Base-by-base conservation (phyloP, 2,113 vertebrate genomes). In the Pseudorhombus dupliciocellatus region DNA sequence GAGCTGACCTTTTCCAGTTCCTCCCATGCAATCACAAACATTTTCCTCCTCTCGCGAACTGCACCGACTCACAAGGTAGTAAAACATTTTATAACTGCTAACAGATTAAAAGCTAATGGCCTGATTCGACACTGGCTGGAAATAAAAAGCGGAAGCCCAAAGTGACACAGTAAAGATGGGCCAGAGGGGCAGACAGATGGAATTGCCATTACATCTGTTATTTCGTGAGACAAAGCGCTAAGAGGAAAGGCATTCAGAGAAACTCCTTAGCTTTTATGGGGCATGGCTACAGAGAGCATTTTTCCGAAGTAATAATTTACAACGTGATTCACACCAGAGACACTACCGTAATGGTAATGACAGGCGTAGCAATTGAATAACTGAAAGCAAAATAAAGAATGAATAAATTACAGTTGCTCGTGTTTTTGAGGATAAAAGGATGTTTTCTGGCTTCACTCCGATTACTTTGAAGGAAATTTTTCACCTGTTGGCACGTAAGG, bases 401-500 rank as follows among this genome's bases (percentile, higher is more conserved):
- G 7, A 24, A 52, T 3, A 15, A 14, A 54, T 61, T 58, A 42
- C 12, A 46, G 24, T 30, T 26, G n/a, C 58, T 58, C 7, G 0
- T 65, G 31, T 9, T 73, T 18, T 50, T 21, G 46, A 50, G 7
- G 2, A 50, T 50, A n/a, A 50, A 48, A 48, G 18, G n/a, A 7
- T 34, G 20, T 52, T 53, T 40, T 1, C 15, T n/a, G n/a, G 26
- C 7, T 5, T 28, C 26, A 28, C 26, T 28, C 5, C 5, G 2
- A n/a, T 11, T 24, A 0, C 7, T 16, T 8, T 58, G 21, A 59
- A 11, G 37, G 28, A 52, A 14, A 57, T 67, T 24, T 24, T 73
- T 83, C 92, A 94, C 93, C 92, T 91, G 87, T 4, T 48, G 16
- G 0, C 16, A n/a, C 2, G 74, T 73, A 42, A 57, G 88, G 65